Base-by-base conservation (phyloP, 2,888 invertebrate genomes). In the Microchrysa polita region DNA sequence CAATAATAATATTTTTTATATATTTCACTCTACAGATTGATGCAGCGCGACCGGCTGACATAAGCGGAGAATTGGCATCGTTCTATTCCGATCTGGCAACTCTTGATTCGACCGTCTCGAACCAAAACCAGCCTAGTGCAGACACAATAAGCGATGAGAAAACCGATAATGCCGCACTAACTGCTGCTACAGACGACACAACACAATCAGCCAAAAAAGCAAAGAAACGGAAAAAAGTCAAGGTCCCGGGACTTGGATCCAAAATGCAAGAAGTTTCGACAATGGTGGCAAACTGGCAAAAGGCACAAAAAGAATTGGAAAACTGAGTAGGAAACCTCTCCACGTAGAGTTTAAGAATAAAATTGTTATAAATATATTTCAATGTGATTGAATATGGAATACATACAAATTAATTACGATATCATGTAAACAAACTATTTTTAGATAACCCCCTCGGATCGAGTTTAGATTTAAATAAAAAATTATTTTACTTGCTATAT, bases 221-320 rank as follows among this genome's bases (percentile, higher is more conserved):
- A 23, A 76, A 78, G 78, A 73, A 77, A 78, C 60, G 74, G 77
- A 27, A 85, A 83, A 78, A 85, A 83, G 80, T 89, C 53, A 75
- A 75, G 53, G 83, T 84, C 1, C 84, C 86, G 67, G 89, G 88
- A n/a, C 83, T 90, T 53, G 85, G 89, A 4, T 86, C 91, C 83
- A 91, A 91, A 82, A 91, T 90, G 81, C 91, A 91, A 80, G 90
- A 90, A 75, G 89, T 91, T 40, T 89, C 90, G 1, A 88, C 88
- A 57, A 85, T 91, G 80, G 91, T 92, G 0, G 90, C 90, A 72
- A 91, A 91, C 79, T 92, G 92, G 92, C 90, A 91, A 82, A 89
- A 88, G 79, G 89, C 90, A 57, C 90, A 91, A 81, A 87, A 88
- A 77, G 87, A 88, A 78, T 82, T 80, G 44, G 75, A 44, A 20